phyloP scores from a whole-genome alignment of 1,140 invertebrate genomes.

The Zaprionus camerounensis region DNA sequence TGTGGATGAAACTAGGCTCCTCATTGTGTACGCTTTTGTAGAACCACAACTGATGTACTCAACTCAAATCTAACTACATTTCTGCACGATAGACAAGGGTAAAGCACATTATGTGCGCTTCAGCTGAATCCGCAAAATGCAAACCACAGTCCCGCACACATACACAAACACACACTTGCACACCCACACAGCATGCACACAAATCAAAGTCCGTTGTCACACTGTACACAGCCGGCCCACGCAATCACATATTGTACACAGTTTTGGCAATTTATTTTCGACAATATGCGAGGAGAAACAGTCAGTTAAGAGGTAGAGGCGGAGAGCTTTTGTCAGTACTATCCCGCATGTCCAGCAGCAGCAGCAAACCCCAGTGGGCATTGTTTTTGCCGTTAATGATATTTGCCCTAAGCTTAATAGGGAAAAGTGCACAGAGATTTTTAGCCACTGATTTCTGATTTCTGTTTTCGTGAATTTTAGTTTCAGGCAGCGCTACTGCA shows the following conservation, averaged over 20 bases:
- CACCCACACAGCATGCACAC: neutral
- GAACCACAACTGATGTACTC: neutral
- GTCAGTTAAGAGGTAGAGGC: neutral
- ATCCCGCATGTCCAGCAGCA: constrained; percentile 9
- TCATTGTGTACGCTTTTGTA: neutral
- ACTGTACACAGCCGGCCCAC: constrained; percentile 9
- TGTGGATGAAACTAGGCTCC: neutral
- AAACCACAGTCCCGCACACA: constrained; percentile 22
- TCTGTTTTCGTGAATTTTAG: constrained; percentile 76
- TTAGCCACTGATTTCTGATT: neutral
- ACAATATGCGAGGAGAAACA: constrained; percentile 1
- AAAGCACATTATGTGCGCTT: constrained; percentile 13
- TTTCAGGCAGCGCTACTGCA: constrained; percentile 93
- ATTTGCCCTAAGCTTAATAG: constrained; percentile 37
- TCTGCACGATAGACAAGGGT: neutral
- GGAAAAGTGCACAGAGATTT: constrained; percentile 4
- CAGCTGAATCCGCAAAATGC: constrained; percentile 41
- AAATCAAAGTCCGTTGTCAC: constrained; percentile 23
- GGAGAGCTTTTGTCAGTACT: neutral
- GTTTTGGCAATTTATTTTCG: constrained; percentile 36
- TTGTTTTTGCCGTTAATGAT: constrained; percentile 48
- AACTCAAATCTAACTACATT: neutral
- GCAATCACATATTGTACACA: constrained; percentile 15
- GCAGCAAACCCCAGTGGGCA: neutral
- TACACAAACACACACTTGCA: neutral